phyloP scores from a whole-genome alignment of 2,113 vertebrate species.

The Alectura lathami region DNA sequence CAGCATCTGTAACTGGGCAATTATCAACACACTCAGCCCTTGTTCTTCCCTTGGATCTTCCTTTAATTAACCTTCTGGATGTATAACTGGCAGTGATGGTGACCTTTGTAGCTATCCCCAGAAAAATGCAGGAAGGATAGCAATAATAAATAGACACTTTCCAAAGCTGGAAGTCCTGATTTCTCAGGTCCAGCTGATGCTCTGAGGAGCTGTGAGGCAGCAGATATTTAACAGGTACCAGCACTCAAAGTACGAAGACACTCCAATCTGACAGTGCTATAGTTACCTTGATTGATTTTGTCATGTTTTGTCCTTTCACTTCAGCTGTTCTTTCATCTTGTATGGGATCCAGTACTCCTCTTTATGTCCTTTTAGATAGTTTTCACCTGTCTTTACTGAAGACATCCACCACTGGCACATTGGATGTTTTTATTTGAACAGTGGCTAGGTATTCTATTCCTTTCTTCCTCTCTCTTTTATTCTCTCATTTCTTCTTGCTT shows the following conservation, averaged over 20 bases:
- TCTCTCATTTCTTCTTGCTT: background rate
- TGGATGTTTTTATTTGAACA: background rate
- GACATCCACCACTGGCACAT: background rate
- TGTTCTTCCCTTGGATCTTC: background rate
- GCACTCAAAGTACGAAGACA: background rate
- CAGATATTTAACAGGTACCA: background rate
- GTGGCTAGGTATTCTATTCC: accelerated
- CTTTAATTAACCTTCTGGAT: background rate
- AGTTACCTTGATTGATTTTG: background rate
- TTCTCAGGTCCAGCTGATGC: background rate
- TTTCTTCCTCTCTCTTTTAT: background rate
- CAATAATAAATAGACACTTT: background rate
- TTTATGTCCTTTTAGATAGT: background rate
- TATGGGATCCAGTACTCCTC: background rate
- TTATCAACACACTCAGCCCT: background rate
- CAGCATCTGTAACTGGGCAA: background rate
- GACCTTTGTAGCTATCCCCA: background rate
- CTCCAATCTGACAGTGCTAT: background rate
- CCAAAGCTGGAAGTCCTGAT: background rate
- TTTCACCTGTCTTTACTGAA: background rate
- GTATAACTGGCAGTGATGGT: background rate
- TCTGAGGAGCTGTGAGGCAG: background rate
- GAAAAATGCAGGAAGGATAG: background rate
- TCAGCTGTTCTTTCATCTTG: background rate
- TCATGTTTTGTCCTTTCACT: background rate